These are phyloP conservation scores for Palythoa heliodiscus DNA, from an alignment of 92 coral and sea anemone species.

Conservation along the genomic window DNA sequence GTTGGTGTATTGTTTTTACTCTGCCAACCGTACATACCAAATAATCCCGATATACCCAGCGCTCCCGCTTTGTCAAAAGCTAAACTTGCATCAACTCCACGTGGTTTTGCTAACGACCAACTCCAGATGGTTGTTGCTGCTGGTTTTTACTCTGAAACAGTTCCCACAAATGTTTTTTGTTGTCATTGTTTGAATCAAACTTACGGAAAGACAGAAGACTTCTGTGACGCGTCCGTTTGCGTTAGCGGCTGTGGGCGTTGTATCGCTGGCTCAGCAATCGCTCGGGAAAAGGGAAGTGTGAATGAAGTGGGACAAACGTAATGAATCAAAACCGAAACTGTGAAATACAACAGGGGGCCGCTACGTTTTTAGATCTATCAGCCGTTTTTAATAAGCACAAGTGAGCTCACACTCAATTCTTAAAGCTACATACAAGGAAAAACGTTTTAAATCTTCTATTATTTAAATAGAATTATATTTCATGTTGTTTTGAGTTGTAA, in stretches of 20 bases:
- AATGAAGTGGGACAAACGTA: neutral
- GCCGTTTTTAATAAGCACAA: too few species aligned
- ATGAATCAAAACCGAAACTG: neutral
- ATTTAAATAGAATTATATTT: too few species aligned
- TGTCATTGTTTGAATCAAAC: conserved; percentile 13
- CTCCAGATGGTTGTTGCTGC: conserved; percentile 37
- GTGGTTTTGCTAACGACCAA: conserved; percentile 35
- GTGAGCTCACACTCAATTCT: too few species aligned
- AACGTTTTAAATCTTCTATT: too few species aligned
- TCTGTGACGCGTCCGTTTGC: conserved; percentile 25
- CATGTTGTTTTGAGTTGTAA: too few species aligned
- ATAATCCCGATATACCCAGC: conserved; percentile 5
- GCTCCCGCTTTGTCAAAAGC: conserved; percentile 42
- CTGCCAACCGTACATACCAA: conserved; percentile 27
- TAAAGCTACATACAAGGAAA: too few species aligned
- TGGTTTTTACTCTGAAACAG: conserved; percentile 34
- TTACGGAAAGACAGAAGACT: conserved; percentile 31
- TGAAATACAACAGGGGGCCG: neutral
- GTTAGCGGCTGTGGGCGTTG: conserved; percentile 40
- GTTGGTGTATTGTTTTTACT: conserved; percentile 32
- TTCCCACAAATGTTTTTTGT: conserved; percentile 36
- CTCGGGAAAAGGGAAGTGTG: neutral
- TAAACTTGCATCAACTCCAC: conserved; percentile 14
- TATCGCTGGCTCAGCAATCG: neutral
- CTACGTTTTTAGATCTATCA: neutral